A percentile compares a stretch with the other conserved stretches of the same genome.
Conservation (phyloP, 1,140 invertebrate genomes). For the Halesus radiatus region DNA sequence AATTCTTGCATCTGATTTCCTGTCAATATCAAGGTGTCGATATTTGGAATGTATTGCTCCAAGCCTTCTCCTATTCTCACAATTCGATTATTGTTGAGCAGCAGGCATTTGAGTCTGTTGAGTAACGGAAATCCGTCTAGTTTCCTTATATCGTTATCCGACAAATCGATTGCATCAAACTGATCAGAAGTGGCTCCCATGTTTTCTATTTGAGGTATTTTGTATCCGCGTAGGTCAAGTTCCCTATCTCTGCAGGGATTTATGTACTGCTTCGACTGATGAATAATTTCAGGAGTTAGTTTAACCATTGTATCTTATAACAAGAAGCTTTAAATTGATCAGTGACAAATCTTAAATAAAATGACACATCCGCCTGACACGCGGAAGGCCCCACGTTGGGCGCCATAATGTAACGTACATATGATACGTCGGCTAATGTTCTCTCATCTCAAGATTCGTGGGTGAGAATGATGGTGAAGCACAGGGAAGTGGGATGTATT, state of each 20-base stretch:
- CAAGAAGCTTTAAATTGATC: too few relatives aligned
- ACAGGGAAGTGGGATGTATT: too few relatives aligned
- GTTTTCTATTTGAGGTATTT: constrained; percentile 99
- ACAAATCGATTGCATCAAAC: constrained; percentile 98
- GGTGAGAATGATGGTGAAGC: too few relatives aligned
- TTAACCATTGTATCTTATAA: constrained; percentile 83
- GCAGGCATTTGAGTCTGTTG: constrained; percentile 89
- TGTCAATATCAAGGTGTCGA: constrained; percentile 92
- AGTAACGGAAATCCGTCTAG: constrained; percentile 97
- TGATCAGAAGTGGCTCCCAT: constrained; percentile 98
- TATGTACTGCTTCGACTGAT: constrained; percentile 91
- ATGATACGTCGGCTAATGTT: too few relatives aligned
- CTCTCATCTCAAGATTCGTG: too few relatives aligned
- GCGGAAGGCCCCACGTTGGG: too few relatives aligned
- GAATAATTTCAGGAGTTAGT: constrained; percentile 92
- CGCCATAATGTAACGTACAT: too few relatives aligned
- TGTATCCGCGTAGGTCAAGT: constrained; percentile 96
- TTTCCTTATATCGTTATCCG: constrained; percentile 98
- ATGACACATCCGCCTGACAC: too few relatives aligned
- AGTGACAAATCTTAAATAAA: too few relatives aligned
- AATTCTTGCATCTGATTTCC: constrained; percentile 97
- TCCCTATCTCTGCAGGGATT: constrained; percentile 96
- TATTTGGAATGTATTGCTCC: constrained; percentile 90
- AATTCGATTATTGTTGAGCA: constrained; percentile 97
- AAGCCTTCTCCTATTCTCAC: constrained; percentile 92